A percentile compares a stretch with the other conserved stretches of the same genome.
These are phyloP conservation scores for Campodea augens DNA, from an alignment of 1,140 invertebrate species.

Conservation along the genomic window DNA sequence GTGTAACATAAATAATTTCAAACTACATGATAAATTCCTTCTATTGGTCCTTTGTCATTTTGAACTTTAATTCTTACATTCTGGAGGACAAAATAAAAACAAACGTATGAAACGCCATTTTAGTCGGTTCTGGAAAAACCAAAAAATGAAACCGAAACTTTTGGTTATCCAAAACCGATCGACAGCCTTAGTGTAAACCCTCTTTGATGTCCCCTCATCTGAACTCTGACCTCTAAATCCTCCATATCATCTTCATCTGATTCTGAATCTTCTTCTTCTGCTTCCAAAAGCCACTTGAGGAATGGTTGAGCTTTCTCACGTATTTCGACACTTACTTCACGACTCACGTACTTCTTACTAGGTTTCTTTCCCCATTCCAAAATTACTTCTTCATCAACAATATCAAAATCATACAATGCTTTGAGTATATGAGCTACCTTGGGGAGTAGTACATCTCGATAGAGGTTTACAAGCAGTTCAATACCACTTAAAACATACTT, in stretches of 20 bases:
- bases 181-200: neutral
- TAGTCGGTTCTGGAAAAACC: neutral
- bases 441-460: constrained; percentile 56
- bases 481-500: constrained; percentile 87
- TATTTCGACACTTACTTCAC: constrained; percentile 80
- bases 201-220: neutral
- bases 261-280: constrained; percentile 74
- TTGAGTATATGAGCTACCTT: constrained; percentile 80
- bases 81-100: too few relatives aligned
- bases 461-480: constrained; percentile 76
- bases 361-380: constrained; percentile 90
- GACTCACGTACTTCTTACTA: constrained; percentile 81
- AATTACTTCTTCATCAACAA: constrained; percentile 81
- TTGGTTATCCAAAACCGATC: neutral
- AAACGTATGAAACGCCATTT: too few relatives aligned
- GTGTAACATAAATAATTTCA: too few relatives aligned
- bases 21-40: too few relatives aligned
- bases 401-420: constrained; percentile 84
- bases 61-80: neutral
- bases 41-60: too few relatives aligned
- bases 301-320: constrained; percentile 81
- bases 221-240: neutral
- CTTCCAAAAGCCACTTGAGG: constrained; percentile 90
- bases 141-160: neutral
- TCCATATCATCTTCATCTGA: constrained; percentile 45